Conservation (phyloP, 2,888 invertebrate genomes). For the Drosophila dives region DNA sequence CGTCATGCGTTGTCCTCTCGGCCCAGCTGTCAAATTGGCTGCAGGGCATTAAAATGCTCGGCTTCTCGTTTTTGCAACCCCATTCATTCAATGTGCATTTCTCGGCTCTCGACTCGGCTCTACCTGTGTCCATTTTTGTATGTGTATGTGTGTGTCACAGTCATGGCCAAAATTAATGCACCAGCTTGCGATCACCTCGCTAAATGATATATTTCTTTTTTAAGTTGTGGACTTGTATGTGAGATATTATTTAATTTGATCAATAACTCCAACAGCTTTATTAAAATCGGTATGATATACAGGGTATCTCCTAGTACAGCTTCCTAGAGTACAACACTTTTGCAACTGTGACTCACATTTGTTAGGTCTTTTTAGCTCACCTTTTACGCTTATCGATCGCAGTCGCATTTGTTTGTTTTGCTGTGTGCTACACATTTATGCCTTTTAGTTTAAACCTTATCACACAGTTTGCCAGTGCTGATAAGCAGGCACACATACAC, state of each 20-base stretch:
- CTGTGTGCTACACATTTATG: slow-evolving; percentile 10
- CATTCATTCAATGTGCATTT: slow-evolving; percentile 53
- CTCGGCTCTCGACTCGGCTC: slow-evolving; percentile 1
- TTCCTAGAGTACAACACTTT: slow-evolving; percentile 10
- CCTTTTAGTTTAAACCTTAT: slow-evolving; percentile 25
- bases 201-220: background rate
- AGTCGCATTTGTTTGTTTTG: slow-evolving; percentile 54
- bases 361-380: slow-evolving; percentile 29
- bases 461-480: slow-evolving; percentile 47
- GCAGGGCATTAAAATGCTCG: slow-evolving; percentile 50
- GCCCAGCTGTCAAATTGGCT: slow-evolving; percentile 55
- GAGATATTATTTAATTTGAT: too few species aligned
- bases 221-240: background rate
- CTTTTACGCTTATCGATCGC: slow-evolving; percentile 48
- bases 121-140: slow-evolving; percentile 50
- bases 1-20: slow-evolving; percentile 53
- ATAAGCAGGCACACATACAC: slow-evolving; percentile 45
- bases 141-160: slow-evolving; percentile 51
- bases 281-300: background rate
- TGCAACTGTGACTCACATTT: slow-evolving; percentile 44
- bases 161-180: slow-evolving; percentile 49
- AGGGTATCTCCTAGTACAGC: background rate
- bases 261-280: background rate
- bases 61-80: slow-evolving; percentile 73
- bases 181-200: slow-evolving; percentile 29